These are phyloP conservation scores for Pollenia angustigena DNA, from an alignment of 2,888 invertebrate species.

Conservation along the genomic window DNA sequence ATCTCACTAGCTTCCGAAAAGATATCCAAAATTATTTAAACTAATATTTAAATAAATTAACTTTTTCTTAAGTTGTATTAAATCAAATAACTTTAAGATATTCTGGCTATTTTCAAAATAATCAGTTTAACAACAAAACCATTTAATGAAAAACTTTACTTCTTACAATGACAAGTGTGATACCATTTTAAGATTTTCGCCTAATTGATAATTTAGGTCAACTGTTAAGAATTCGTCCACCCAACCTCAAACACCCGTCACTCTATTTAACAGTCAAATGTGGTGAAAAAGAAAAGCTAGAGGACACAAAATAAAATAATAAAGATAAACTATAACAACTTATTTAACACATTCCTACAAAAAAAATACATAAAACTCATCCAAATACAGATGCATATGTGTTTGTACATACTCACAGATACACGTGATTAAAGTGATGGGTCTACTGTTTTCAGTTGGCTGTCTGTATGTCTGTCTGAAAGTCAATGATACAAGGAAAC, in stretches of 20 bases:
- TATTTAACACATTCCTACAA: conserved; percentile 70
- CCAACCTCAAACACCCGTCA: conserved; percentile 1
- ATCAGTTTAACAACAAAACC: background rate
- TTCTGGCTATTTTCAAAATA: too few relatives aligned
- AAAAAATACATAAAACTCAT: background rate
- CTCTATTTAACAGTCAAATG: conserved; percentile 75
- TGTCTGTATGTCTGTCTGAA: background rate
- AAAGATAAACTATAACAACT: conserved; percentile 74
- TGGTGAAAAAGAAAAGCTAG: conserved; percentile 40
- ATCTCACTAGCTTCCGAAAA: too few relatives aligned
- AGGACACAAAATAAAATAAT: conserved; percentile 29
- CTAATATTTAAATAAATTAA: background rate
- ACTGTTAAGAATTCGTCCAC: conserved; percentile 9
- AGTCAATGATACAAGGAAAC: conserved; percentile 54
- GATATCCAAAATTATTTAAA: too few relatives aligned
- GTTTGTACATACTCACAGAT: conserved; percentile 37
- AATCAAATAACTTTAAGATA: too few relatives aligned
- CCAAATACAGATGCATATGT: conserved; percentile 25
- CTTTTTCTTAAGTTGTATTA: too few relatives aligned
- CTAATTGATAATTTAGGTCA: conserved; percentile 69
- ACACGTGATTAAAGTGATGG: conserved; percentile 61
- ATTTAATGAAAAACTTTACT: background rate
- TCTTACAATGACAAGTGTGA: conserved; percentile 32
- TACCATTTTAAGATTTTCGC: conserved; percentile 28
- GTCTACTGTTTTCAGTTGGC: conserved; percentile 31